Conservation (phyloP, 2,888 invertebrate genomes). For the Stegophylla sp. region DNA sequence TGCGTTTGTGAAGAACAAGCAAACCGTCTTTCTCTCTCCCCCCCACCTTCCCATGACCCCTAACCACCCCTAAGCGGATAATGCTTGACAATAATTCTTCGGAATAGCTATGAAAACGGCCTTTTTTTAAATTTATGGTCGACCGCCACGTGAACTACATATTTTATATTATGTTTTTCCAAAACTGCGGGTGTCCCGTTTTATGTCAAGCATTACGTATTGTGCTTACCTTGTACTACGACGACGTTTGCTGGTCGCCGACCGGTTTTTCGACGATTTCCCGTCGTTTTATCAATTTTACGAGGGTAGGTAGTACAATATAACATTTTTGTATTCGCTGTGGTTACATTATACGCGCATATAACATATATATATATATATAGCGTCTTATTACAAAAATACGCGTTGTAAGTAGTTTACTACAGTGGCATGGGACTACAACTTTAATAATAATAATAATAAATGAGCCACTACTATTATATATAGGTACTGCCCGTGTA, state of each 20-base stretch:
- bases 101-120: too few species aligned
- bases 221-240: too few species aligned
- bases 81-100: too few species aligned
- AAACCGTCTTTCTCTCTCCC: background rate
- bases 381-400: too few species aligned
- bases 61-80: background rate
- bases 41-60: background rate
- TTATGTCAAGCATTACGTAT: background rate
- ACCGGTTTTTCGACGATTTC: constrained; percentile 35
- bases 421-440: background rate
- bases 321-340: background rate
- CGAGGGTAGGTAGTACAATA: background rate
- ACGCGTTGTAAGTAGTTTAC: background rate
- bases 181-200: constrained; percentile 32
- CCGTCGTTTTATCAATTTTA: constrained; percentile 8
- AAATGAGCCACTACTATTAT: background rate
- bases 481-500: background rate
- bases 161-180: constrained; percentile 1
- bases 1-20: background rate
- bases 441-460: background rate
- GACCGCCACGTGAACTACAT: background rate
- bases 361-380: too few species aligned
- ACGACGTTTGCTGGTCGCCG: background rate
- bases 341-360: background rate
- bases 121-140: background rate